A percentile compares a stretch with the other conserved stretches of the same genome.
Evolutionary conservation across 2,797 vertebrate genomes (phyloP).

Genomic region (Microctenopoma steveboyesi): DNA sequence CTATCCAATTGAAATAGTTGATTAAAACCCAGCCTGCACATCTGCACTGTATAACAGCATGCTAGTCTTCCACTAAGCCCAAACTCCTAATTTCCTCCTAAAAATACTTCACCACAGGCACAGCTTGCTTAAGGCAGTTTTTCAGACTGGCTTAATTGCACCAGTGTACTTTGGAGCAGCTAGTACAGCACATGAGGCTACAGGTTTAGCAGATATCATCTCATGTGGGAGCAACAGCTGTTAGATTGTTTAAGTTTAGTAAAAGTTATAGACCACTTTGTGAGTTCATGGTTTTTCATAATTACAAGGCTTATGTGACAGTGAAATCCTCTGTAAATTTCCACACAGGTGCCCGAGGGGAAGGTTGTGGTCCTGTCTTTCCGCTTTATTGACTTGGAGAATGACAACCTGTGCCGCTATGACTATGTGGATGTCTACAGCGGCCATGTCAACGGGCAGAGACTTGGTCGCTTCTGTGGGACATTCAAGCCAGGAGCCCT

Average conservation of each 20-base stretch:
- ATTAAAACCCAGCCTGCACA: slow-evolving; percentile 11
- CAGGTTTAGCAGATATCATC: neutral
- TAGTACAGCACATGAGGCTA: neutral
- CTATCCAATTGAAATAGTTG: neutral
- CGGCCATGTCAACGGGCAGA: slow-evolving; percentile 88
- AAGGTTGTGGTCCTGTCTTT: slow-evolving; percentile 96
- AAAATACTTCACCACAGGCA: slow-evolving; percentile 53
- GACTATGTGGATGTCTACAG: slow-evolving; percentile 97
- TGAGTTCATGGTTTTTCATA: neutral
- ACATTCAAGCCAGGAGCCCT: slow-evolving; percentile 93
- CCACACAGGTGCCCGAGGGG: slow-evolving; percentile 90
- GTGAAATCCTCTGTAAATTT: slow-evolving; percentile 12
- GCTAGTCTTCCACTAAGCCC: slow-evolving; percentile 17
- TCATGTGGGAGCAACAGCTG: neutral
- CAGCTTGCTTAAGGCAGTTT: slow-evolving; percentile 36
- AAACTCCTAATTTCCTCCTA: slow-evolving; percentile 37
- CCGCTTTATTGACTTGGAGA: slow-evolving; percentile 93
- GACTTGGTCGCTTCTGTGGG: slow-evolving; percentile 96
- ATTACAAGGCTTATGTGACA: neutral
- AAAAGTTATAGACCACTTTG: neutral
- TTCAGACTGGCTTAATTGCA: slow-evolving; percentile 34
- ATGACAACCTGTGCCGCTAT: slow-evolving; percentile 93
- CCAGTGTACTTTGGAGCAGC: slow-evolving; percentile 31
- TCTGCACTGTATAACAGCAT: slow-evolving; percentile 21
- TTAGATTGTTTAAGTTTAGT: neutral